Evolutionary conservation across 2,888 invertebrate species (phyloP).

Genomic region (Beris chalybata): DNA sequence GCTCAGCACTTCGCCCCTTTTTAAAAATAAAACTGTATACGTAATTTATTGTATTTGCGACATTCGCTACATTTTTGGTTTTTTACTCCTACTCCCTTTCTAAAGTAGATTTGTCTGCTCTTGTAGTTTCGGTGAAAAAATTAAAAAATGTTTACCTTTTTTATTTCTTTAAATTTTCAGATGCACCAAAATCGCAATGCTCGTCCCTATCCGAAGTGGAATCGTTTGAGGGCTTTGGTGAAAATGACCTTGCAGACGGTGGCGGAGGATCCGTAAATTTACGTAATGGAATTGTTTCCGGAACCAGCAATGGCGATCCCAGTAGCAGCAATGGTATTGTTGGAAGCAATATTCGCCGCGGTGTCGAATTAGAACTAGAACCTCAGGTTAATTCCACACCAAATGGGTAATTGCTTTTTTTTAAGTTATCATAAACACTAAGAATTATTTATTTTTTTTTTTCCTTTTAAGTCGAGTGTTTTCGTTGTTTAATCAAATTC

Average conservation of each 20-base stretch:
- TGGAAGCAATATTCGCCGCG: slow-evolving; percentile 44
- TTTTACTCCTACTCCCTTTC: too few species aligned
- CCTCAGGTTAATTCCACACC: slow-evolving; percentile 51
- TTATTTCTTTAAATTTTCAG: slow-evolving; percentile 40
- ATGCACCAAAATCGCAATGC: slow-evolving; percentile 56
- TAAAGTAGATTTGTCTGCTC: too few species aligned
- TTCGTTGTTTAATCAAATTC: neutral
- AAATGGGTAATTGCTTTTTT: slow-evolving; percentile 40
- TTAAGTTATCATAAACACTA: neutral
- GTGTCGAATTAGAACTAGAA: slow-evolving; percentile 55
- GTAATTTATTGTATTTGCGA: too few species aligned
- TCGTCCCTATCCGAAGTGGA: slow-evolving; percentile 73
- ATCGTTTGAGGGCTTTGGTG: slow-evolving; percentile 79
- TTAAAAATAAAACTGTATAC: too few species aligned
- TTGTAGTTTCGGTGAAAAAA: too few species aligned
- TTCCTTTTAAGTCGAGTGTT: neutral
- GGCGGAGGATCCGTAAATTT: slow-evolving; percentile 16
- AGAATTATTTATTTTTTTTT: neutral
- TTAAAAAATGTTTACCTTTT: too few species aligned
- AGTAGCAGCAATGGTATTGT: slow-evolving; percentile 34
- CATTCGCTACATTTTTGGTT: too few species aligned
- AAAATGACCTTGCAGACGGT: slow-evolving; percentile 57
- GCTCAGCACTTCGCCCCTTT: too few species aligned
- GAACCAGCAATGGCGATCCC: slow-evolving; percentile 38
- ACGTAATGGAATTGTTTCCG: neutral